Evolutionary conservation across 2,888 invertebrate genomes (phyloP), one percentile per base, ranked within the genome.

Genomic region (Elysia crispata): DNA sequence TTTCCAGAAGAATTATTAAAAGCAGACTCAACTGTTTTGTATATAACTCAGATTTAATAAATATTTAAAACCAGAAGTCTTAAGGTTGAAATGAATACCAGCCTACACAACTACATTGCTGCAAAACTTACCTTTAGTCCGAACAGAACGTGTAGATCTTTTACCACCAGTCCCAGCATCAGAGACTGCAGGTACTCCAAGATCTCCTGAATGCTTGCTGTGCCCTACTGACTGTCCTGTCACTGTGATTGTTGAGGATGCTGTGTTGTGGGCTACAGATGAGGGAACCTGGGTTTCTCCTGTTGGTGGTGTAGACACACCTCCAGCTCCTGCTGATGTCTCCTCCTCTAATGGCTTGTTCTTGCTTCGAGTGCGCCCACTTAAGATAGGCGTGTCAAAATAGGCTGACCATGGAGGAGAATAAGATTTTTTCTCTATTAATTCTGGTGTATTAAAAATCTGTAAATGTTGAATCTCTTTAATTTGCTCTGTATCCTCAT

Each of bases 361-460:
- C 11, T 83, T 83, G 76, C 85, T 85, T 50, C 85, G 77, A 23
- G 85, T 85, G 3, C 85, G 76, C 18, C 85, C 83, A 60, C 77
- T 79, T 70, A 85, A 76, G 15, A 85, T 83, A 13, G 83, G 82
- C 15, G 83, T 83, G 72, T 83, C 83, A 80, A 85, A 85, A 74
- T 84, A 85, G 18, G 83, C 85, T 85, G 79, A 18, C 62, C 57
- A 78, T 28, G 77, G 60, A 70, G 69, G 77, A 77, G 76, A 76
- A 67, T 1, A 54, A 15, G 31, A 23, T 67, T 67, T 33, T 23
- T 77, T 33, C 23, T 50, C 33, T 54, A 66, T 62, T 25, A 73
- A 57, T 66, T 31, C 54, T 15, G 13, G 23, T 20, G 6, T 41
- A 18, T 8, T 66, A 41, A 11, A 41, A 41, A 41, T 41, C 41